phyloP scores from a whole-genome alignment of 2,113 vertebrate species.

The Stictonetta naevosa region DNA sequence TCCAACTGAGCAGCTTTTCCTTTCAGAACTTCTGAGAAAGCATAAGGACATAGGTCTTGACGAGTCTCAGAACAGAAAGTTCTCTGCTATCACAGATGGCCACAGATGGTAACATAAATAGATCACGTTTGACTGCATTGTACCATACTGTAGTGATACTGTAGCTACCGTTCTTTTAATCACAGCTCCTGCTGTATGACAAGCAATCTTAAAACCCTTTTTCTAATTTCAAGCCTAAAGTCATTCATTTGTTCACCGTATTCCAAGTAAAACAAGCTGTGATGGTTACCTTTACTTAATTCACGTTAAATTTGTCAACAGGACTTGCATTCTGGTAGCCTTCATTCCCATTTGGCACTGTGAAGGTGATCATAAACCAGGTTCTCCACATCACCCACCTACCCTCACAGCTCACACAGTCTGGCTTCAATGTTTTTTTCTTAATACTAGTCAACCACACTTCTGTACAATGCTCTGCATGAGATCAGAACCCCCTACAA shows the following conservation, averaged over 20 bases:
- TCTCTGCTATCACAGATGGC: not conserved
- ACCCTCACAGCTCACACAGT: not conserved
- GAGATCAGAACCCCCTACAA: not conserved
- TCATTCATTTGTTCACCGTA: not conserved
- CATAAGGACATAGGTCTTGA: rapidly evolving
- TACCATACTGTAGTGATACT: not conserved
- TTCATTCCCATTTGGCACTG: not conserved
- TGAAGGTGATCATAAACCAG: not conserved
- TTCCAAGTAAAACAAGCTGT: not conserved
- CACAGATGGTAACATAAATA: not conserved
- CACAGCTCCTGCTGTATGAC: not conserved
- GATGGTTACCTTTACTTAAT: not conserved
- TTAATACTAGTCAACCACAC: not conserved
- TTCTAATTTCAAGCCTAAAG: not conserved
- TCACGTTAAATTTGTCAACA: not conserved
- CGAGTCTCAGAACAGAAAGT: not conserved
- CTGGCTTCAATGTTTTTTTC: not conserved
- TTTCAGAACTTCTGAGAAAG: not conserved
- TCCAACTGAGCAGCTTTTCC: not conserved
- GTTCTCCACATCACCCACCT: not conserved
- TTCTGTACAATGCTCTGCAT: not conserved
- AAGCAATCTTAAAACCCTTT: not conserved
- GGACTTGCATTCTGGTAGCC: not conserved
- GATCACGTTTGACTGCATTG: not conserved
- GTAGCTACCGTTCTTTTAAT: not conserved